Evolutionary conservation across 1,140 invertebrate species (phyloP).

Genomic region (Ptiloglossa arizonensis): DNA sequence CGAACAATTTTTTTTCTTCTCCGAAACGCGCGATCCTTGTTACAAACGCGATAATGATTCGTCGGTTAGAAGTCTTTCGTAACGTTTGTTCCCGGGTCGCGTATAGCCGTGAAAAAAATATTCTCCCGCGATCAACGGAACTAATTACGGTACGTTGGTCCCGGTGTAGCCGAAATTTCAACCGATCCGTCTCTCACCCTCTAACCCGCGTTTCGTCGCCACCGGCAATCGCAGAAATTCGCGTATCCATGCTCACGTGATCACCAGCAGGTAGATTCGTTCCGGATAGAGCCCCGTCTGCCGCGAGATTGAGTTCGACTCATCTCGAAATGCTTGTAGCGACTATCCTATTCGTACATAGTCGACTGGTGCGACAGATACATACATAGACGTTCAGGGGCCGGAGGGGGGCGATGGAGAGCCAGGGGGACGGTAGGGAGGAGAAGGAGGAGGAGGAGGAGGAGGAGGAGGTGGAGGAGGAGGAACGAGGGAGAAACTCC

Average conservation of each 20-base stretch:
- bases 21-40: no score
- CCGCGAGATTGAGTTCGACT: slow-evolving; percentile 76
- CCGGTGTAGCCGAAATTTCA: slow-evolving; percentile 39
- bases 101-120: background rate
- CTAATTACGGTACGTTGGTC: slow-evolving; percentile 38
- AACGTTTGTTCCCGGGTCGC: no score
- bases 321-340: slow-evolving; percentile 72
- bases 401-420: background rate
- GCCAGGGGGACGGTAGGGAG: background rate
- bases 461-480: slow-evolving; percentile 13
- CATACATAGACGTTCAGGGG: slow-evolving; percentile 61
- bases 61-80: no score
- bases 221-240: slow-evolving; percentile 67
- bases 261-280: slow-evolving; percentile 64
- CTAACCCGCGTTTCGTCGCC: slow-evolving; percentile 11
- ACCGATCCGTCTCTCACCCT: slow-evolving; percentile 3
- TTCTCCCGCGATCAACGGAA: slow-evolving; percentile 16
- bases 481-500: slow-evolving; percentile 1
- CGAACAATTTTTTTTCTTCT: no score
- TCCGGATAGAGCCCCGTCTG: slow-evolving; percentile 59
- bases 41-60: no score
- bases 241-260: slow-evolving; percentile 68
- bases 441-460: slow-evolving; percentile 11
- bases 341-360: slow-evolving; percentile 73
- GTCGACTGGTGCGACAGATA: slow-evolving; percentile 70